Evolutionary conservation across 1,140 invertebrate species (phyloP), one percentile per base, ranked within the genome.

Genomic region (Drosophila arizonae): DNA sequence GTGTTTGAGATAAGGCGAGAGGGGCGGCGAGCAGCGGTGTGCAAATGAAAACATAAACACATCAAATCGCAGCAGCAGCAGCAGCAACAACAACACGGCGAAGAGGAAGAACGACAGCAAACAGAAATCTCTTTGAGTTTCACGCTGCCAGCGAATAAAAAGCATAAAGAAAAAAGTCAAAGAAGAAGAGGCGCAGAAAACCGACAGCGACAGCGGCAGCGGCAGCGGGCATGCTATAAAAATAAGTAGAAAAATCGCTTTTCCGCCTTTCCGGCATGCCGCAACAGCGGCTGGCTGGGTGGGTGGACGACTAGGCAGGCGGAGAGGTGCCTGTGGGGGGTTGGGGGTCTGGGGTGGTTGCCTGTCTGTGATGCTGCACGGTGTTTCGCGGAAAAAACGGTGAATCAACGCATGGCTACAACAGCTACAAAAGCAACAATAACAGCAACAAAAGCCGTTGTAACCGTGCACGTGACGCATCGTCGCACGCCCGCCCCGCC

Each of bases 241-340:
- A 88, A 87, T 87, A 88, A 82, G 79, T 74, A 88, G 72, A 88
- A 86, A 87, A 87, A 87, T 86, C 82, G 82, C 78, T 86, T 86
- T 86, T 88, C 82, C 78, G 73, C 82, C 64, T 69, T 71, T 62
- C 60, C 52, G 61, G 43, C 52, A 41, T 36, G 39, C 67, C n/a
- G 60, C 51, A 15, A 63, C 58, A 65, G 56, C 46, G 17, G 57
- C 75, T 68, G 65, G 64, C 68, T 81, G 45, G 13, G 55, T 60
- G 64, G 52, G 30, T 58, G 60, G 72, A 13, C 28, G 33, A 6
- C 28, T 30, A 30, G 28, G 28, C 28, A 6, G n/a, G 11, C 21
- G 21, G n/a, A 6, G 46, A n/a, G 65, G 56, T 43, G 33, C 21
- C 6, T 15, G 52, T 21, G 21, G 36, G n/a, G 43, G 52, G 1